Base-by-base conservation (phyloP, 2,888 invertebrate genomes). In the Epistrophe eligans region DNA sequence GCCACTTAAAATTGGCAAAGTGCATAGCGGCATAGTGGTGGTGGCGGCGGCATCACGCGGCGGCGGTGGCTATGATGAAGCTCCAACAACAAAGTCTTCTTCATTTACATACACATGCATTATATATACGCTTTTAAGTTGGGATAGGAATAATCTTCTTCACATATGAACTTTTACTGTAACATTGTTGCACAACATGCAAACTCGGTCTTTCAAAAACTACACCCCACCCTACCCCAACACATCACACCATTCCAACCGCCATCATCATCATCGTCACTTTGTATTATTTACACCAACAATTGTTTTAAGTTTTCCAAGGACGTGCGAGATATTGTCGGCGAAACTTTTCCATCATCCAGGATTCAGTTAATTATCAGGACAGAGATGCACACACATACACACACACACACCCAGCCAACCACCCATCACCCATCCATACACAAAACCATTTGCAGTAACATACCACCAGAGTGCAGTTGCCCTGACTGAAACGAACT, bases 291-390 rank as follows among this genome's bases (percentile, higher is more conserved):
- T 87, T 83, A 83, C 87, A 87, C 60, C 71, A 87, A 83, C 82
- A 87, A 83, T 83, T 87, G 83, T 60, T 83, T 79, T 66, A 83
- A 83, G 76, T 76, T 83, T 76, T 40, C 79, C 79, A 83, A 76
- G 76, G 79, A 83, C 82, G 66, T 79, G 77, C 50, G 60, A 76
- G 62, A 67, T 77, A 79, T 40, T 79, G 83, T 24, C 66, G 72
- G 76, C 48, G 73, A 79, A 87, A 87, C 83, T 87, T 87, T 83
- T 87, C 76, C 87, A 79, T 87, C 87, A 87, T 79, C 58, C 66
- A 76, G 87, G 79, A 87, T 87, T 87, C 76, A 83, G 83, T 87
- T 87, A 87, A 87, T 87, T 87, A 83, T 83, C 67, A 83, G 60
- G 38, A 71, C 70, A 70, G 40, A 66, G 71, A 50, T 35, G 72